Conservation (phyloP, 2,797 vertebrate genomes). For the Enteromius radiatus region DNA sequence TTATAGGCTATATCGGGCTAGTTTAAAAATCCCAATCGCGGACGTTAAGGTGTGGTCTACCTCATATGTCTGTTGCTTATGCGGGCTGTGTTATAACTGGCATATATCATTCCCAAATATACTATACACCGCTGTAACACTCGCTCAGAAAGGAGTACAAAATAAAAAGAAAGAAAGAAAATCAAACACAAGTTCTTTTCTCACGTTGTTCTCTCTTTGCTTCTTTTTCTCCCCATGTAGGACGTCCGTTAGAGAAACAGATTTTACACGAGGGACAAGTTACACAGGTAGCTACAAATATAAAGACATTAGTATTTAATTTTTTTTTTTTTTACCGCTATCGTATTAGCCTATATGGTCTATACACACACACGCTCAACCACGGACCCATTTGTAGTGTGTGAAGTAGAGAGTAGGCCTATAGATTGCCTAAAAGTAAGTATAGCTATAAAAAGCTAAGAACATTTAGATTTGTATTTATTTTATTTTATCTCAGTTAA, state of each 20-base stretch:
- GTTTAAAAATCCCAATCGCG: background rate
- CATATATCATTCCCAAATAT: background rate
- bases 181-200: background rate
- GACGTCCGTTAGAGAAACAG: slow-evolving; percentile 15
- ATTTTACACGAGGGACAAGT: slow-evolving; percentile 17
- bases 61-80: background rate
- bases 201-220: slow-evolving; percentile 2
- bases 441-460: background rate
- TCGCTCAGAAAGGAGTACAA: background rate
- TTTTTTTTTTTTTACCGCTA: background rate
- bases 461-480: background rate
- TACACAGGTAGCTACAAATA: slow-evolving; percentile 23
- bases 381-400: background rate
- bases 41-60: slow-evolving; percentile 33
- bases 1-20: background rate
- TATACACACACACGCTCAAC: slow-evolving; percentile 17
- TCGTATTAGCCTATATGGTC: background rate
- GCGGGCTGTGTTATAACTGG: background rate
- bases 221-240: background rate
- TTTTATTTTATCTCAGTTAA: slow-evolving; percentile 7
- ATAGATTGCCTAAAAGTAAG: too few relatives aligned
- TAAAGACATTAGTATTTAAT: background rate
- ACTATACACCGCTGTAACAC: background rate
- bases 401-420: background rate
- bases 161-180: background rate